phyloP scores from a whole-genome alignment of 1,140 invertebrate species.

The Drosophila tani region DNA sequence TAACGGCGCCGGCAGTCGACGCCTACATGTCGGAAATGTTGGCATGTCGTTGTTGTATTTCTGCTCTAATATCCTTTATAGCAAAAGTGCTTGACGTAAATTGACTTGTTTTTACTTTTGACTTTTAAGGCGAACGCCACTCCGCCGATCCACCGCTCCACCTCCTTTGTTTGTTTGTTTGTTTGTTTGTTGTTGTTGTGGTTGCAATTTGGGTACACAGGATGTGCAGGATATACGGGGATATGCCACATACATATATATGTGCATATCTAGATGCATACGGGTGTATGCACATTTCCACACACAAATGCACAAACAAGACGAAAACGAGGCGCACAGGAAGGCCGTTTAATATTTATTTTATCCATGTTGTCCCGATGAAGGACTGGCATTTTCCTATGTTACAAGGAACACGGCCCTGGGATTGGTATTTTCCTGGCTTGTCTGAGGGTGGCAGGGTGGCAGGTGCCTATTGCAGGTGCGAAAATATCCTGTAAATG shows the following conservation, averaged over 20 bases:
- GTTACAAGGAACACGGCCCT: constrained; percentile 15
- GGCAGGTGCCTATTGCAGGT: constrained; percentile 40
- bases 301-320: constrained; percentile 23
- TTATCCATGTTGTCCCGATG: constrained; percentile 65
- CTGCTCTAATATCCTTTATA: constrained; percentile 84
- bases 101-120: constrained; percentile 84
- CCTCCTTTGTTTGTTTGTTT: constrained; percentile 22
- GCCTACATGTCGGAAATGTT: constrained; percentile 83
- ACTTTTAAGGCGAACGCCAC: constrained; percentile 68
- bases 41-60: constrained; percentile 84
- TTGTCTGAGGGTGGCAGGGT: not conserved
- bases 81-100: constrained; percentile 84
- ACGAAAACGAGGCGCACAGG: constrained; percentile 47
- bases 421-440: constrained; percentile 15
- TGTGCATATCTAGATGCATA: constrained; percentile 11
- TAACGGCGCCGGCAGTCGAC: constrained; percentile 77
- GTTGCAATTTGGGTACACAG: constrained; percentile 78
- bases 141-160: not conserved
- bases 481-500: constrained; percentile 50
- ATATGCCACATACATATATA: constrained; percentile 30
- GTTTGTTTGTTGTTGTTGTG: constrained; percentile 78
- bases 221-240: constrained; percentile 44
- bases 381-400: constrained; percentile 20
- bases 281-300: not conserved
- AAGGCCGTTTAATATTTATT: constrained; percentile 81